Evolutionary conservation across 2,113 vertebrate genomes (phyloP).

Genomic region (Nesoenas mayeri): DNA sequence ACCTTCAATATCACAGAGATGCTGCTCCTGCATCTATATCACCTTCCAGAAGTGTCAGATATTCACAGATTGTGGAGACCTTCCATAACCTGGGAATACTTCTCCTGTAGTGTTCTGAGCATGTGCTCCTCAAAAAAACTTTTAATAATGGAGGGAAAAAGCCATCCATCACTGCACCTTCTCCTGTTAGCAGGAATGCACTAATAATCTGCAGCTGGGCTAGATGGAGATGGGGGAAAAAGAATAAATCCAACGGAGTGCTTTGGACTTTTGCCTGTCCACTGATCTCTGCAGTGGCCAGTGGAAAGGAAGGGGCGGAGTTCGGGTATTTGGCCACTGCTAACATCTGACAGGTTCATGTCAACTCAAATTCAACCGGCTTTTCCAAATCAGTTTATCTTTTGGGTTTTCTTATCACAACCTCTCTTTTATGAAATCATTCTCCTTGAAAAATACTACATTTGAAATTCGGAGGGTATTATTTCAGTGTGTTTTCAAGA

Average conservation of each 20-base stretch:
- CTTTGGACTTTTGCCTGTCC: background rate
- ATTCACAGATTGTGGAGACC: background rate
- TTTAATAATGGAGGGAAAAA: background rate
- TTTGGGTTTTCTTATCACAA: background rate
- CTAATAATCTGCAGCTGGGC: background rate
- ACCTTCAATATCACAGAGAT: background rate
- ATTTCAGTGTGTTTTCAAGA: background rate
- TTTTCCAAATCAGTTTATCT: background rate
- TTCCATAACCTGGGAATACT: background rate
- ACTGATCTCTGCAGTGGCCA: background rate
- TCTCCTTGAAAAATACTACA: background rate
- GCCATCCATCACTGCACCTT: background rate
- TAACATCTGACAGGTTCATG: background rate
- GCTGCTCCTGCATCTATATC: background rate
- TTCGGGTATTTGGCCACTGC: background rate
- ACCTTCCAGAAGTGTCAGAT: background rate
- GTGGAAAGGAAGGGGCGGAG: background rate
- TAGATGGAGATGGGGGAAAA: background rate
- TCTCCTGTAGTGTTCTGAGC: background rate
- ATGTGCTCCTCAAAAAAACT: fast-evolving
- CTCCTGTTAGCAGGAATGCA: background rate
- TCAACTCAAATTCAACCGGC: background rate
- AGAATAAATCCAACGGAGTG: background rate
- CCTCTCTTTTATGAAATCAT: background rate
- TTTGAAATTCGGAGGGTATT: background rate